Evolutionary conservation across 2,113 vertebrate genomes (phyloP).

Genomic region (Strix aluco): DNA sequence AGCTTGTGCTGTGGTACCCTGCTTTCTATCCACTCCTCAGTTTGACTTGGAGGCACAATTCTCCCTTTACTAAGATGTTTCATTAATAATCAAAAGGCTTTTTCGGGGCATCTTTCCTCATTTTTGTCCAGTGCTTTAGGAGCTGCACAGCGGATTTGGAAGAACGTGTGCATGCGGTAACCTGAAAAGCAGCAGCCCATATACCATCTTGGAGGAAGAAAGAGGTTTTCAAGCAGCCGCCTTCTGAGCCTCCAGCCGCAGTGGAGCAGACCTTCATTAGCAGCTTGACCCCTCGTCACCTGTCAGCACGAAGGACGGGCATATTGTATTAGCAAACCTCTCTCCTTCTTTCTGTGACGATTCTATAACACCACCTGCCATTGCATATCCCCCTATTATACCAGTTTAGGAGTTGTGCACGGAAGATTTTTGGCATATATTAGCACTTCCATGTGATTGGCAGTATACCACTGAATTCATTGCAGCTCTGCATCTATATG

Average conservation of each 20-base stretch:
- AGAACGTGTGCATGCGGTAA: neutral
- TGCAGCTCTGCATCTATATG: slow-evolving; percentile 5
- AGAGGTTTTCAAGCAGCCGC: slow-evolving; percentile 27
- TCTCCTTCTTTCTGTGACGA: neutral
- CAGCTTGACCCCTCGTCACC: slow-evolving; percentile 59
- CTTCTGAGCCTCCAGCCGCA: slow-evolving; percentile 36
- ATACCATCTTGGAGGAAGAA: slow-evolving; percentile 1
- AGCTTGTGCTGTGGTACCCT: neutral
- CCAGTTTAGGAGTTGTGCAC: slow-evolving; percentile 61
- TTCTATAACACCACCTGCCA: slow-evolving; percentile 65
- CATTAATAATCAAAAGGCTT: neutral
- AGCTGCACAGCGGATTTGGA: neutral
- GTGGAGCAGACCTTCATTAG: slow-evolving; percentile 59
- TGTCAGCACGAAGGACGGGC: slow-evolving; percentile 4
- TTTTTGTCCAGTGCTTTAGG: slow-evolving; percentile 10
- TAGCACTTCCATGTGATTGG: slow-evolving; percentile 61
- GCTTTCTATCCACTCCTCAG: neutral
- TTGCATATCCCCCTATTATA: slow-evolving; percentile 51
- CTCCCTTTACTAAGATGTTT: slow-evolving; percentile 13
- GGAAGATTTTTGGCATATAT: slow-evolving; percentile 66
- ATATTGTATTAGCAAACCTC: slow-evolving; percentile 51
- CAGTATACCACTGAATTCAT: slow-evolving; percentile 50
- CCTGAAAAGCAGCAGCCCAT: neutral
- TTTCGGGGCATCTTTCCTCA: neutral
- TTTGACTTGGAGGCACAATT: neutral